Percentiles rank a stretch among this genome's conserved stretches.
These are phyloP conservation scores for Delphinapterus leucas DNA, from an alignment of 2,113 vertebrate species.

Conservation along the genomic window DNA sequence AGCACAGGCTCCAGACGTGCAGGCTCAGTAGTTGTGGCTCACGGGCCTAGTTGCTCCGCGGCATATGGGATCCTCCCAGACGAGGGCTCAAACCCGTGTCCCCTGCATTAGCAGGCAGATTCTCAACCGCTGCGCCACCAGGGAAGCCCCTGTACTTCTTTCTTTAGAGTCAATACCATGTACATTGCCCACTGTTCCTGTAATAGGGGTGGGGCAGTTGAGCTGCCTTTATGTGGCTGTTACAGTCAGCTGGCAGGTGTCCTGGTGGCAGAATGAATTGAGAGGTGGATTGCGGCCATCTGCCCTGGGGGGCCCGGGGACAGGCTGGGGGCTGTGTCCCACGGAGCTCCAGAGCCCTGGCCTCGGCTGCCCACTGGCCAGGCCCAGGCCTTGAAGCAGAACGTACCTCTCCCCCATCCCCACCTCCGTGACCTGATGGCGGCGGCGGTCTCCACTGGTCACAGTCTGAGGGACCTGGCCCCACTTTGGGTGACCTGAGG, in stretches of 20 bases:
- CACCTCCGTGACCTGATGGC: background rate
- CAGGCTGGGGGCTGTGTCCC: background rate
- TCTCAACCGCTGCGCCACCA: too few relatives aligned
- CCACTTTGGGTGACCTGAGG: background rate
- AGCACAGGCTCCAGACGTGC: too few relatives aligned
- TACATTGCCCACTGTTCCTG: background rate
- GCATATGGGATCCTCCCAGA: too few relatives aligned
- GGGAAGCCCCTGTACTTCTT: background rate
- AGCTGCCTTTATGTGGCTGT: too few relatives aligned
- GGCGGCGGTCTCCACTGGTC: background rate
- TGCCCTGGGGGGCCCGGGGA: background rate
- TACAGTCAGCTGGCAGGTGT: background rate
- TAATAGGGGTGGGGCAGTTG: background rate
- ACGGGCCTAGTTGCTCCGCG: too few relatives aligned
- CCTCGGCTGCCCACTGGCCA: rapidly evolving
- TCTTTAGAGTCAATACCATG: background rate
- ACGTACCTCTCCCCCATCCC: background rate
- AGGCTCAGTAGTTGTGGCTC: too few relatives aligned
- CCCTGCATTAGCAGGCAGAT: too few relatives aligned
- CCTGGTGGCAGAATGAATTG: background rate
- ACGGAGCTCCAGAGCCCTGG: background rate
- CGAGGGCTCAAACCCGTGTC: too few relatives aligned
- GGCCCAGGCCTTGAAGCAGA: background rate
- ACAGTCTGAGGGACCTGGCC: background rate
- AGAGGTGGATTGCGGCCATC: background rate